A percentile compares a stretch with the other conserved stretches of the same genome.
Conservation (phyloP, 2,113 vertebrate genomes). For the Prionailurus bengalensis region DNA sequence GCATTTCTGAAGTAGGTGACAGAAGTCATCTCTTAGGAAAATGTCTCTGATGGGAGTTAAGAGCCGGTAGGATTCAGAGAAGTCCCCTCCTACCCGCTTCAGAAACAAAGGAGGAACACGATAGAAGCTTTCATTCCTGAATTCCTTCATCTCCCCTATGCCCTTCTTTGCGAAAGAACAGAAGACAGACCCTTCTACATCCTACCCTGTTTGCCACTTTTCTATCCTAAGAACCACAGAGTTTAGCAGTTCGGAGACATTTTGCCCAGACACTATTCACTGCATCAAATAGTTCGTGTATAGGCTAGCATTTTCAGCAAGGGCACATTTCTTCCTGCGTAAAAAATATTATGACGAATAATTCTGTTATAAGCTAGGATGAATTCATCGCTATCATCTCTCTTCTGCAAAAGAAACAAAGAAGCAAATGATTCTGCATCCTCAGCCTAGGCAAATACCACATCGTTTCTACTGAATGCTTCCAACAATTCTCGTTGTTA, state of each 20-base stretch:
- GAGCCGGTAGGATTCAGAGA: neutral
- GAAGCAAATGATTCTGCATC: constrained; percentile 39
- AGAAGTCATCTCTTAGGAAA: constrained; percentile 2
- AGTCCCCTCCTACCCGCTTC: neutral
- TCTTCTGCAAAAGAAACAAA: constrained; percentile 7
- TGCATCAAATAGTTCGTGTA: neutral
- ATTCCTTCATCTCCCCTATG: neutral
- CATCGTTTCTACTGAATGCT: neutral
- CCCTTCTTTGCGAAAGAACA: neutral
- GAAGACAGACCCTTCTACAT: neutral
- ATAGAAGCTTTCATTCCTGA: neutral
- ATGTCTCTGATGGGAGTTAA: neutral
- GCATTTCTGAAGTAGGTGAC: constrained; percentile 13
- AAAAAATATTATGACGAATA: neutral
- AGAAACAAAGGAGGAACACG: neutral
- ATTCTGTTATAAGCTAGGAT: neutral
- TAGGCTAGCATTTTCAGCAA: constrained; percentile 30
- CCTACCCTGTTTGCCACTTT: neutral
- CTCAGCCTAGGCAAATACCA: neutral
- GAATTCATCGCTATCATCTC: neutral
- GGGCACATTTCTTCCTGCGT: neutral
- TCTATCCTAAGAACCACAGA: neutral
- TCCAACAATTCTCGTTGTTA: neutral
- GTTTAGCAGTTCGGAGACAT: neutral
- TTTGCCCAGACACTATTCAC: constrained; percentile 10